These are phyloP conservation scores for Cerastis rubricosa DNA, from an alignment of 2,888 invertebrate genomes.

Conservation along the genomic window DNA sequence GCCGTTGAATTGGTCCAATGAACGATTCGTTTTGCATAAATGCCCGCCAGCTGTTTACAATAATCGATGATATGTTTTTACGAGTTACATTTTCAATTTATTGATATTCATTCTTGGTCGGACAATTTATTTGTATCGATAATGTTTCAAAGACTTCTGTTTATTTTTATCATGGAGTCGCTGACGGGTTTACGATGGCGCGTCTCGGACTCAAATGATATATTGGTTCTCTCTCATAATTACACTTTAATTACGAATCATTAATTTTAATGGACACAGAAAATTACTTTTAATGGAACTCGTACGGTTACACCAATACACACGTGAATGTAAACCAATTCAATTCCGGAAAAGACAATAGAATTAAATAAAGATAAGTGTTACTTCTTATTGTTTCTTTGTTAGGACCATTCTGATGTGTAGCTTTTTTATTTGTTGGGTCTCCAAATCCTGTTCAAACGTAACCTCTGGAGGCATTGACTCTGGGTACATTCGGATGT, in stretches of 20 bases:
- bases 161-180: slow-evolving; percentile 80
- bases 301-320: slow-evolving; percentile 49
- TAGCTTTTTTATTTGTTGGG: slow-evolving; percentile 80
- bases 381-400: slow-evolving; percentile 82
- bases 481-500: slow-evolving; percentile 77
- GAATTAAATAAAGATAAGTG: slow-evolving; percentile 76
- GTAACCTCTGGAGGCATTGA: slow-evolving; percentile 86
- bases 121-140: slow-evolving; percentile 89
- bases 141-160: slow-evolving; percentile 87
- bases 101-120: slow-evolving; percentile 86
- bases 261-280: slow-evolving; percentile 67
- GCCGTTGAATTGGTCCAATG: slow-evolving; percentile 86
- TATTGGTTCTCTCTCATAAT: slow-evolving; percentile 75
- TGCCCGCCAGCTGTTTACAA: slow-evolving; percentile 90
- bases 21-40: slow-evolving; percentile 87
- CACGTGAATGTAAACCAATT: slow-evolving; percentile 66
- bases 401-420: slow-evolving; percentile 78
- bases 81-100: slow-evolving; percentile 89
- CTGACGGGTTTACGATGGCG: slow-evolving; percentile 81
- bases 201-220: slow-evolving; percentile 73
- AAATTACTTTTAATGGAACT: slow-evolving; percentile 57
- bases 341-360: slow-evolving; percentile 71
- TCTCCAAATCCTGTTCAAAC: slow-evolving; percentile 83
- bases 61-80: slow-evolving; percentile 90
- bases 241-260: slow-evolving; percentile 74